Evolutionary conservation across 1,140 invertebrate genomes (phyloP).

Genomic region (Diorhabda carinulata): DNA sequence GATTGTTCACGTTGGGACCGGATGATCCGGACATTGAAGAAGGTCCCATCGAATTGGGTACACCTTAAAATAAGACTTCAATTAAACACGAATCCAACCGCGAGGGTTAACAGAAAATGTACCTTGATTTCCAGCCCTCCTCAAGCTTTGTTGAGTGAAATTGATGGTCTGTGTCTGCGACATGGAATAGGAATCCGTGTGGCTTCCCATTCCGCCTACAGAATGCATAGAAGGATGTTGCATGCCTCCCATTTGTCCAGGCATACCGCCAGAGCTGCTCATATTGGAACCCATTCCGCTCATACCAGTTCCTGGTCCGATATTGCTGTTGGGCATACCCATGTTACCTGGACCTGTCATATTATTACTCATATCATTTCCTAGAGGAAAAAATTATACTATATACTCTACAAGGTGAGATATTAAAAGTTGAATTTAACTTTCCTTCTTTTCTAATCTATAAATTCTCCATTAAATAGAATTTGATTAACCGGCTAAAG

Average conservation of each 20-base stretch:
- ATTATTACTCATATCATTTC: slow-evolving; percentile 2
- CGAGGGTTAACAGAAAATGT: neutral
- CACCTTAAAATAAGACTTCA: slow-evolving; percentile 7
- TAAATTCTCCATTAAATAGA: too few relatives aligned
- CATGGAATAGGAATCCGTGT: slow-evolving; percentile 62
- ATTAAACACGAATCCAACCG: too few relatives aligned
- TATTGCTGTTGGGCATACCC: slow-evolving; percentile 5
- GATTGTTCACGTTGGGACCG: slow-evolving; percentile 1
- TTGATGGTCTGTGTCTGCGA: slow-evolving; percentile 80
- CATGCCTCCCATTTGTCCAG: slow-evolving; percentile 27
- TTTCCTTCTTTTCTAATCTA: too few relatives aligned
- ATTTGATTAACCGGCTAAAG: too few relatives aligned
- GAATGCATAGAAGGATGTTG: slow-evolving; percentile 25
- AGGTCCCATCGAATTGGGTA: slow-evolving; percentile 30
- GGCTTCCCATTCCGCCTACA: slow-evolving; percentile 25
- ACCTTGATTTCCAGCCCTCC: slow-evolving; percentile 46
- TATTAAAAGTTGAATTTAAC: too few relatives aligned
- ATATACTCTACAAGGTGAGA: too few relatives aligned
- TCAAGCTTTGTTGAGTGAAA: slow-evolving; percentile 69
- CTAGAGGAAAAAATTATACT: neutral
- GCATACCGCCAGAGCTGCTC: slow-evolving; percentile 21
- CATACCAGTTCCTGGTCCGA: slow-evolving; percentile 13
- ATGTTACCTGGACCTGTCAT: slow-evolving; percentile 6
- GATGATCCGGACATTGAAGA: slow-evolving; percentile 22
- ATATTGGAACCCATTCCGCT: slow-evolving; percentile 22